Base-by-base conservation (phyloP, 1,140 invertebrate species). In the Aphidius gifuensis region DNA sequence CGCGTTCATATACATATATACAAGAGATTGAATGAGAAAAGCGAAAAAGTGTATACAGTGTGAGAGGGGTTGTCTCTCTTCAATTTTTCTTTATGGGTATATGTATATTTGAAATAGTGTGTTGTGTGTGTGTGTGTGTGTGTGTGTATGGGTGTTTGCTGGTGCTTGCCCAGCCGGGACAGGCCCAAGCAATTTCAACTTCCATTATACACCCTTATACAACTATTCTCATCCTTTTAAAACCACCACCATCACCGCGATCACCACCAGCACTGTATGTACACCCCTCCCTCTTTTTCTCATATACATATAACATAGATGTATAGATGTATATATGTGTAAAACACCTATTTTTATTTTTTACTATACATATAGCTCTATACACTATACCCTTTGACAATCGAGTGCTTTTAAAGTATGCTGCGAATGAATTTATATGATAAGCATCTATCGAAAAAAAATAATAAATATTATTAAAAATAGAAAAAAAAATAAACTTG, bases 181-280 rank as follows among this genome's bases (percentile, higher is more conserved):
- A 77, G 75, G 76, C 73, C 76, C 76, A 73, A 80, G 76, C 78
- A 80, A 80, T 80, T 80, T 79, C 78, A 77, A 78, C 75, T 78
- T 79, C 77, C 78, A 80, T 79, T 80, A 80, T 78, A 75, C 73
- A 74, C 73, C 77, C 75, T 74, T 72, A 71, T 71, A n/a, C 50
- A 9, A 23, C 50, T 23, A 9, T 21, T 4, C 50, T 5, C 50
- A 40, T 5, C 50, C 7, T 50, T 21, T 39, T 53, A 53, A 23
- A 39, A 53, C 23, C 23, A 32, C 23, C 23, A 32, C 23, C 23
- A 32, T 32, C 23, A 32, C 23, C 23, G 23, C 23, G 23, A 32
- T 32, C 23, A 32, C 23, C 23, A 32, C 23, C 23, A 16, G 16
- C 16, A 32, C 23, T 32, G 23, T 32, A 32, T 32, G 23, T 32